Conservation (phyloP, 1,140 invertebrate species). For the Bilobella aurantiaca region DNA sequence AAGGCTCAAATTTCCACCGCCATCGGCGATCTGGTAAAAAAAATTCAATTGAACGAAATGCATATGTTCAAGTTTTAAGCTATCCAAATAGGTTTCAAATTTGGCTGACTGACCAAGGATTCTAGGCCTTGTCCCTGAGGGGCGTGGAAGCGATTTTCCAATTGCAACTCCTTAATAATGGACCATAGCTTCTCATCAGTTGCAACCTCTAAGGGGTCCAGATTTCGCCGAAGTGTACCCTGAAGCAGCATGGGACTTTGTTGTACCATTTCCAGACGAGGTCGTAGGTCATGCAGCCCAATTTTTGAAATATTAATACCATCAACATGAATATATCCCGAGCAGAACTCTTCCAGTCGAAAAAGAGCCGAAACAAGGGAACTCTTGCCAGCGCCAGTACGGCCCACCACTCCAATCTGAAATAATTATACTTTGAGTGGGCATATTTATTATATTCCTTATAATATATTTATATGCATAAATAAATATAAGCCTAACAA, state of each 20-base stretch:
- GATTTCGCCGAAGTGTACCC: neutral
- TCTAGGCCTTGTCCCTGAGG: no score
- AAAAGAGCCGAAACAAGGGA: neutral
- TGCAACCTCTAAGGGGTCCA: neutral
- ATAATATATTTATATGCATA: neutral
- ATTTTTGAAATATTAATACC: neutral
- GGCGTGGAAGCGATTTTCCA: neutral
- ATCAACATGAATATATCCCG: neutral
- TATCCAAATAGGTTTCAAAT: no score
- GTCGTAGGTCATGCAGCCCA: neutral
- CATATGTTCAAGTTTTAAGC: no score
- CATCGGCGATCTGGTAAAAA: neutral
- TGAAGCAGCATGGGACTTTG: neutral
- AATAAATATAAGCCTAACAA: no score
- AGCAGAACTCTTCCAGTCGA: neutral
- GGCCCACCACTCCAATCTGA: neutral
- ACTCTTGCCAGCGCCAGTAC: neutral
- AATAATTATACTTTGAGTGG: no score
- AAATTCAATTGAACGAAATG: neutral
- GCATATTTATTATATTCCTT: no score
- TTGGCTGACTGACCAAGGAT: no score
- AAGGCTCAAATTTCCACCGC: neutral
- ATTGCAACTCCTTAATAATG: neutral
- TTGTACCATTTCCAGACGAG: neutral
- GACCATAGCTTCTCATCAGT: neutral